phyloP scores from a whole-genome alignment of 2,888 invertebrate genomes.

The Tanytarsus gracilentus region DNA sequence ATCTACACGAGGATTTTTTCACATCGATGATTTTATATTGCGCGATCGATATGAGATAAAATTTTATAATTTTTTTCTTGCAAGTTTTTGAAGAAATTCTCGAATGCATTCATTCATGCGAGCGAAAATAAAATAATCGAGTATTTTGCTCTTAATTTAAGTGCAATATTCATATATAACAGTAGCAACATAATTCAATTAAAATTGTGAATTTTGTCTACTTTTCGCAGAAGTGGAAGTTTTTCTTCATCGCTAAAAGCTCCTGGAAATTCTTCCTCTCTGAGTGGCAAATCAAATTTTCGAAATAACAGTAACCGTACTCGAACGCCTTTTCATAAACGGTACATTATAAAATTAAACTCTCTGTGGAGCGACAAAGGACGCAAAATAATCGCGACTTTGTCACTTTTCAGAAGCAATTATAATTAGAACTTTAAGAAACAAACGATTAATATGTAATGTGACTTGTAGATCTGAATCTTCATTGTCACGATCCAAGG shows the following conservation, averaged over 20 bases:
- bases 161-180: background rate
- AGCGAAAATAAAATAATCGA: too few species aligned
- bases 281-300: slow-evolving; percentile 23
- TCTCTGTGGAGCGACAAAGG: too few species aligned
- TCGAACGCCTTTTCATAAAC: slow-evolving; percentile 28
- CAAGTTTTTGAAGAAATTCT: too few species aligned
- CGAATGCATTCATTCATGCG: too few species aligned
- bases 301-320: slow-evolving; percentile 21
- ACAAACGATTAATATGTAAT: background rate
- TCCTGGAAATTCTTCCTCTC: slow-evolving; percentile 24
- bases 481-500: slow-evolving; percentile 9
- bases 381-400: too few species aligned
- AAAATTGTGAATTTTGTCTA: background rate
- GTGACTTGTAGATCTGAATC: slow-evolving; percentile 23
- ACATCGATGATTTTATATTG: too few species aligned
- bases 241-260: slow-evolving; percentile 22
- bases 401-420: background rate
- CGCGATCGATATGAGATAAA: too few species aligned
- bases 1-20: too few species aligned
- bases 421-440: background rate
- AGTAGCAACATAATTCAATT: background rate
- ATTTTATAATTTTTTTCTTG: too few species aligned
- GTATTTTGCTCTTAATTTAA: background rate
- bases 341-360: slow-evolving; percentile 17
- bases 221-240: slow-evolving; percentile 24